Evolutionary conservation across 2,888 invertebrate genomes (phyloP).

Genomic region (Cheilosia pagana): DNA sequence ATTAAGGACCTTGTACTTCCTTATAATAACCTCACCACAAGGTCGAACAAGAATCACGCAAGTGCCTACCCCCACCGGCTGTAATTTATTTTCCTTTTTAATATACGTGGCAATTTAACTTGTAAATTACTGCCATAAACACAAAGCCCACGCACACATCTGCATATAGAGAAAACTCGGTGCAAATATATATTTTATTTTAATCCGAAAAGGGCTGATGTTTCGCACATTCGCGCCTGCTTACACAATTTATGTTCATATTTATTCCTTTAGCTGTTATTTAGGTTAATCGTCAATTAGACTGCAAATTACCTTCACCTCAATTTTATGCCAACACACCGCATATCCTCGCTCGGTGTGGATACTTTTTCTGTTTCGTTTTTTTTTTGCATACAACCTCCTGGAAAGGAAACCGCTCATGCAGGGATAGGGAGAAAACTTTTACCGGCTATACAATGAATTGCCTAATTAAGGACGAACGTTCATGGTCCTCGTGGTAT

Average conservation of each 20-base stretch:
- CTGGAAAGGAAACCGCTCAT: background rate
- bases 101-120: slow-evolving; percentile 6
- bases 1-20: too few relatives aligned
- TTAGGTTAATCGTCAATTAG: slow-evolving; percentile 43
- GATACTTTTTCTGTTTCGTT: slow-evolving; percentile 5
- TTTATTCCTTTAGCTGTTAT: slow-evolving; percentile 27
- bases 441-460: slow-evolving; percentile 29
- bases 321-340: slow-evolving; percentile 16
- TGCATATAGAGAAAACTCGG: background rate
- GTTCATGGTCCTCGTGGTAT: slow-evolving; percentile 42
- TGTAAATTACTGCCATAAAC: slow-evolving; percentile 1
- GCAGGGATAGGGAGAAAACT: slow-evolving; percentile 11
- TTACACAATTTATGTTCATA: slow-evolving; percentile 21
- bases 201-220: background rate
- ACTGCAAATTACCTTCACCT: slow-evolving; percentile 37
- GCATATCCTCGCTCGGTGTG: background rate
- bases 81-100: background rate
- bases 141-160: background rate
- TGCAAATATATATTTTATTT: background rate
- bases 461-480: slow-evolving; percentile 56
- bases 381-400: background rate
- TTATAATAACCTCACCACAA: too few relatives aligned
- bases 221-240: slow-evolving; percentile 2
- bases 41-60: too few relatives aligned
- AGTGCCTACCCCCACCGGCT: background rate